Base-by-base conservation (phyloP, 2,113 vertebrate genomes). In the Diphyllodes magnificus region DNA sequence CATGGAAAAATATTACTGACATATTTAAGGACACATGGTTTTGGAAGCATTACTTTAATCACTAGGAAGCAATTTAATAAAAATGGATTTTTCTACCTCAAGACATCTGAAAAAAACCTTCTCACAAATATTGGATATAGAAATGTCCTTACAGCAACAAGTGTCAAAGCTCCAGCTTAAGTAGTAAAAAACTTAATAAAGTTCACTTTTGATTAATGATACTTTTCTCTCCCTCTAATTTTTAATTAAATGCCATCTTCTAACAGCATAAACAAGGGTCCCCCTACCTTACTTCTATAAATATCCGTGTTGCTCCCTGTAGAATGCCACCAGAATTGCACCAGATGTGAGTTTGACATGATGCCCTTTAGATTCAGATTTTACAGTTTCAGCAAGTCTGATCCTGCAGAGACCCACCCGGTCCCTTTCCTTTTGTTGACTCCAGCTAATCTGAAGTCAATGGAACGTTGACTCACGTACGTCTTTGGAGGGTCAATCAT, bases 391-490 rank as follows among this genome's bases (percentile, higher is more conserved):
- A 56, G 15, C 37, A 17, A 53, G 24, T 18, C 12, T 71, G 57
- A 60, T 70, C 10, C 25, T 91, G 19, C 66, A 57, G 59, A 57
- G 51, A 56, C 24, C 13, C 81, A 31, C 22, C 20, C 18, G 6
- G 7, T 54, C n/a, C 37, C 45, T 42, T 64, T n/a, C 24, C 51
- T 54, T 71, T 23, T 7, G 3, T 3, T 72, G 61, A 4, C 40
- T 85, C 8, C 45, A 73, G 18, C 5, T 31, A 10, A 61, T 16
- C 25, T 23, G 18, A 51, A 69, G 47, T 31, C 25, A 35, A 16
- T 11, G 57, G 28, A 42, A 72, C 0, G 0, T 45, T 60, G 56
- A 53, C 4, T 6, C 27, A 17, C 1, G 0, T 11, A 22, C 1
- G 1, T 16, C 25, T 79, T 61, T 7, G 31, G 30, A 61, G 35